Conservation (phyloP, 1,140 invertebrate species). For the Temnothorax curvispinosus region DNA sequence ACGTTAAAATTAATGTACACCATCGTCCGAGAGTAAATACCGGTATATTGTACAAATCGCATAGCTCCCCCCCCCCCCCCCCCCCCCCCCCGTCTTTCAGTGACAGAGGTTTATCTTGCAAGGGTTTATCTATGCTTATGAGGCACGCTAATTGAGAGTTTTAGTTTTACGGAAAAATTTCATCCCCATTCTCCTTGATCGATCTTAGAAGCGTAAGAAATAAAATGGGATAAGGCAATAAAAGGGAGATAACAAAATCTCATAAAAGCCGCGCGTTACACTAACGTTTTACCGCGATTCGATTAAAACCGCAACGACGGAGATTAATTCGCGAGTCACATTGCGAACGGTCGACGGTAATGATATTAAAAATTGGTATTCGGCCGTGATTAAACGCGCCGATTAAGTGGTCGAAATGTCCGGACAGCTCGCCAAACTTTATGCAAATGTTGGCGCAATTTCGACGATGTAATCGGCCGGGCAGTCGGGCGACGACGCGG, state of each 20-base stretch:
- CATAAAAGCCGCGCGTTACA: not conserved
- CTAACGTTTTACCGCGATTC: slow-evolving; percentile 6
- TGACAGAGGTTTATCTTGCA: not conserved
- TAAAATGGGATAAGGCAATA: not conserved
- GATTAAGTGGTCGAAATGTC: slow-evolving; percentile 40
- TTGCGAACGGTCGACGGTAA: not conserved
- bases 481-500: not conserved
- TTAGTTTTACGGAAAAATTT: not conserved
- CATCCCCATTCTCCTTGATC: not conserved
- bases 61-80: no score
- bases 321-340: slow-evolving; percentile 34
- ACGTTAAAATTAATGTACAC: slow-evolving; percentile 39
- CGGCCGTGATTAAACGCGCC: slow-evolving; percentile 33
- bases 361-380: slow-evolving; percentile 48
- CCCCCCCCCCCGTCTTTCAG: no score
- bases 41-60: slow-evolving; percentile 11
- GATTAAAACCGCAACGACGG: slow-evolving; percentile 22
- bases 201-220: not conserved
- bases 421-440: slow-evolving; percentile 25
- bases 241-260: not conserved
- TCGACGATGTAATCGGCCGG: slow-evolving; percentile 14
- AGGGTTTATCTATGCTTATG: not conserved
- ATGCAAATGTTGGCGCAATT: slow-evolving; percentile 51
- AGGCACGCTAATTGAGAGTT: not conserved
- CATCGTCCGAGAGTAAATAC: slow-evolving; percentile 19